Percentiles rank a stretch among this genome's conserved stretches.
phyloP scores from a whole-genome alignment of 2,888 invertebrate genomes.

The Agonopterix arenella region DNA sequence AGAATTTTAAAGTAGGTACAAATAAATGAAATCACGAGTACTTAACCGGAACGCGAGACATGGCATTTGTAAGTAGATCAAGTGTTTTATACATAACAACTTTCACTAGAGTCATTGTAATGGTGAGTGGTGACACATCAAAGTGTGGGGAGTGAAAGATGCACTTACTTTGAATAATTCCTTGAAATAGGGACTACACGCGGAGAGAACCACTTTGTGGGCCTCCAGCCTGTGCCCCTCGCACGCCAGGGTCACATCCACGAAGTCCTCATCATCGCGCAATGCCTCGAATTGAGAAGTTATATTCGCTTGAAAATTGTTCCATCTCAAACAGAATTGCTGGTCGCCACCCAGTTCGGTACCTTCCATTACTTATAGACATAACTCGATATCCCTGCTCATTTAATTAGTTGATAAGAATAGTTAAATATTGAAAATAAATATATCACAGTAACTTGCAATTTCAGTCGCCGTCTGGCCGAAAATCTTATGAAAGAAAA shows the following conservation, averaged over 20 bases:
- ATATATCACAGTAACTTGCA: slow-evolving; percentile 78
- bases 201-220: slow-evolving; percentile 90
- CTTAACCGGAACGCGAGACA: slow-evolving; percentile 76
- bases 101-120: slow-evolving; percentile 77
- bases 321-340: slow-evolving; percentile 94
- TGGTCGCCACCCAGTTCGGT: slow-evolving; percentile 83
- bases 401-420: slow-evolving; percentile 77
- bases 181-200: slow-evolving; percentile 93
- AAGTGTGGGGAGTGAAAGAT: slow-evolving; percentile 75
- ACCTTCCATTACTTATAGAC: slow-evolving; percentile 78
- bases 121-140: slow-evolving; percentile 78
- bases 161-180: slow-evolving; percentile 88
- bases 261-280: slow-evolving; percentile 91
- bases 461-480: slow-evolving; percentile 78
- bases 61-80: slow-evolving; percentile 78
- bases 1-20: slow-evolving; percentile 72
- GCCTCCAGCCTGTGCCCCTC: slow-evolving; percentile 90
- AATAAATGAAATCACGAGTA: slow-evolving; percentile 77
- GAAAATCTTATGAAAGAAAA: slow-evolving; percentile 77
- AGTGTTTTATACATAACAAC: slow-evolving; percentile 78
- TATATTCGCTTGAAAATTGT: slow-evolving; percentile 92
- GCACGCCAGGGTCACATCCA: slow-evolving; percentile 91
- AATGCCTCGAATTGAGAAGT: slow-evolving; percentile 91
- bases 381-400: slow-evolving; percentile 77
- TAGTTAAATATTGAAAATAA: slow-evolving; percentile 74